Evolutionary conservation across 2,888 invertebrate species (phyloP).

Genomic region (Fragum whitleyi): DNA sequence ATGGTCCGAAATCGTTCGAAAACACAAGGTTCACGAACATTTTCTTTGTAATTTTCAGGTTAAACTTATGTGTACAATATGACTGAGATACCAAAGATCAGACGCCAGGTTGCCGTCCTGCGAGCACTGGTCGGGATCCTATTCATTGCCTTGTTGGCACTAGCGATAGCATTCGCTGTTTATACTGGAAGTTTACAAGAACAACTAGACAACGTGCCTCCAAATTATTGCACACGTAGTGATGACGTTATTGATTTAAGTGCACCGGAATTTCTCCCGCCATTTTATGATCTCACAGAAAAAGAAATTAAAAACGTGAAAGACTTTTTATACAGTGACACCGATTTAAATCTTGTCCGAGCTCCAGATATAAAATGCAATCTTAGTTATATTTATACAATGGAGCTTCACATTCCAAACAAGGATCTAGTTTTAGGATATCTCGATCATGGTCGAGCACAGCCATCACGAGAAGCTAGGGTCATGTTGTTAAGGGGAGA

Average conservation of each 20-base stretch:
- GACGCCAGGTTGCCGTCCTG: conserved; percentile 22
- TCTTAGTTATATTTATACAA: conserved; percentile 54
- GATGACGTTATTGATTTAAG: conserved; percentile 28
- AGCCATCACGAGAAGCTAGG: conserved; percentile 71
- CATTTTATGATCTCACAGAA: conserved; percentile 60
- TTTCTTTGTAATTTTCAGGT: neutral
- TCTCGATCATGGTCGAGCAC: conserved; percentile 47
- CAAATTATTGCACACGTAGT: neutral
- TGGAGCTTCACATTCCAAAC: conserved; percentile 56
- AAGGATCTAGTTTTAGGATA: conserved; percentile 45
- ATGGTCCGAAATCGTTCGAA: too few species aligned
- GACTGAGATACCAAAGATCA: conserved; percentile 17
- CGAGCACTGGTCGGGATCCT: conserved; percentile 12
- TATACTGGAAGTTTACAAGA: neutral
- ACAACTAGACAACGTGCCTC: neutral
- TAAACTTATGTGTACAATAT: neutral
- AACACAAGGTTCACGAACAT: too few species aligned
- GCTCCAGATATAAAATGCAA: conserved; percentile 38
- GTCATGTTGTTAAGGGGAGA: conserved; percentile 77
- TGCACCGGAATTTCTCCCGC: conserved; percentile 54
- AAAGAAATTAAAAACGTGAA: conserved; percentile 50
- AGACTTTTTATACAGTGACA: conserved; percentile 49
- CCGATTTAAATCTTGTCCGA: conserved; percentile 49
- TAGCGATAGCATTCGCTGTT: conserved; percentile 17
- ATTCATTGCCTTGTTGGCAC: conserved; percentile 17